Percentiles rank a stretch among this genome's conserved stretches.
Conservation (phyloP, 2,113 vertebrate species). For the Loxodonta africana region DNA sequence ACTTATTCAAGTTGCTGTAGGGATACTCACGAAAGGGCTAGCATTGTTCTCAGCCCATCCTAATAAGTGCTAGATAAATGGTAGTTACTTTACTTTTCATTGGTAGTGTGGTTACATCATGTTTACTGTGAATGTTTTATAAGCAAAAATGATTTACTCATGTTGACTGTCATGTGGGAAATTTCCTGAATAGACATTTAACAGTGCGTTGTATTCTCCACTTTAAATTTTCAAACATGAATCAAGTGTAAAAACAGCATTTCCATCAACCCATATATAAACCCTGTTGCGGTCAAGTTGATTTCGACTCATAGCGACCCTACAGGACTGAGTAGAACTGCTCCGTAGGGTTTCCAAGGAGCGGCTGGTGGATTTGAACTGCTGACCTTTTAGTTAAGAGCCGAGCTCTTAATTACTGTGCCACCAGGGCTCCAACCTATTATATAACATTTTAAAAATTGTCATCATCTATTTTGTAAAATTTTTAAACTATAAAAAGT, state of each 20-base stretch:
- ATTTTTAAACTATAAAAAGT: constrained; percentile 53
- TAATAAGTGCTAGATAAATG: neutral
- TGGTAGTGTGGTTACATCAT: neutral
- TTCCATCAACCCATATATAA: neutral
- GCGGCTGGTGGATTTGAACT: too few species aligned
- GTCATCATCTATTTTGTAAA: constrained; percentile 6
- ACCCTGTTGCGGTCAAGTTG: too few species aligned
- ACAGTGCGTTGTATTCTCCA: neutral
- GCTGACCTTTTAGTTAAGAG: too few species aligned
- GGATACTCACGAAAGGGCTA: neutral
- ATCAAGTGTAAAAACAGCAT: neutral
- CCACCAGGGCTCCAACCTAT: too few species aligned
- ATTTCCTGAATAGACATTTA: constrained; percentile 40
- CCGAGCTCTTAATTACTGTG: too few species aligned
- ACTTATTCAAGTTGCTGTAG: neutral
- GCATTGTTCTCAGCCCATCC: neutral
- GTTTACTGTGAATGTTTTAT: neutral
- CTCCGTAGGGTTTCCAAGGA: too few species aligned
- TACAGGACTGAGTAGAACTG: too few species aligned
- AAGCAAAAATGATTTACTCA: neutral
- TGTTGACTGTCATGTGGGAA: neutral
- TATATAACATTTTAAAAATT: constrained; percentile 50
- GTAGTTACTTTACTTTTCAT: neutral
- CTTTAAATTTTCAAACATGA: constrained; percentile 55
- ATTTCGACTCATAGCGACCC: too few species aligned